These are phyloP conservation scores for Tetragonula clypearis DNA, from an alignment of 1,140 invertebrate species.

Conservation along the genomic window DNA sequence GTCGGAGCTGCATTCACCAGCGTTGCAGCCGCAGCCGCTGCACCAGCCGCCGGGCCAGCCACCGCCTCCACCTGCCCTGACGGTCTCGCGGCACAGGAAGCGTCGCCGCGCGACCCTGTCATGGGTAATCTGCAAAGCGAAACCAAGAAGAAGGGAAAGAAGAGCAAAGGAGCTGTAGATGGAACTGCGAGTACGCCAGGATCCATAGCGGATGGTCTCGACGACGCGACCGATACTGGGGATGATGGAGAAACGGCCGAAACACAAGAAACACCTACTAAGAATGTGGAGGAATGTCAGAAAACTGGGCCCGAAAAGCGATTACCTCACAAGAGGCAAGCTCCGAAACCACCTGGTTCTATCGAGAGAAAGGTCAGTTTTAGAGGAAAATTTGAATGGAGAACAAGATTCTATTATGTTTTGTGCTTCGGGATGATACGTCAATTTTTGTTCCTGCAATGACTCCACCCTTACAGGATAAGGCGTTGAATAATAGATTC, in stretches of 20 bases:
- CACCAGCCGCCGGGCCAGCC: background rate
- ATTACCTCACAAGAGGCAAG: constrained; percentile 73
- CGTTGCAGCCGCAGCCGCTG: background rate
- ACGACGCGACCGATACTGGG: constrained; percentile 17
- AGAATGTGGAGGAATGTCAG: constrained; percentile 22
- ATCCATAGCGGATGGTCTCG: constrained; percentile 28
- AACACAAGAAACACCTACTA: constrained; percentile 36
- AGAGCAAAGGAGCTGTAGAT: constrained; percentile 37
- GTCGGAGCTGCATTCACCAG: constrained; percentile 15
- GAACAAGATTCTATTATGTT: background rate
- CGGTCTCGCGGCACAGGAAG: background rate
- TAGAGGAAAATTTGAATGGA: background rate
- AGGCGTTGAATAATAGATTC: background rate
- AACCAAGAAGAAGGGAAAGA: constrained; percentile 71
- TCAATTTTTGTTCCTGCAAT: background rate
- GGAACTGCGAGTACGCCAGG: constrained; percentile 21
- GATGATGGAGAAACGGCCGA: constrained; percentile 42
- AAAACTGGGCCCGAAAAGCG: constrained; percentile 67
- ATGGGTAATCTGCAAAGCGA: constrained; percentile 80
- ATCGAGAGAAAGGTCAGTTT: constrained; percentile 52
- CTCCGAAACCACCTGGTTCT: constrained; percentile 72
- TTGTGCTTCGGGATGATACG: background rate
- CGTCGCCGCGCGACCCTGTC: background rate
- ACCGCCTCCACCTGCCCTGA: background rate
- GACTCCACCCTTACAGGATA: background rate